These are phyloP conservation scores for Rhogogaster chlorosoma DNA, from an alignment of 2,888 invertebrate genomes.

Conservation along the genomic window DNA sequence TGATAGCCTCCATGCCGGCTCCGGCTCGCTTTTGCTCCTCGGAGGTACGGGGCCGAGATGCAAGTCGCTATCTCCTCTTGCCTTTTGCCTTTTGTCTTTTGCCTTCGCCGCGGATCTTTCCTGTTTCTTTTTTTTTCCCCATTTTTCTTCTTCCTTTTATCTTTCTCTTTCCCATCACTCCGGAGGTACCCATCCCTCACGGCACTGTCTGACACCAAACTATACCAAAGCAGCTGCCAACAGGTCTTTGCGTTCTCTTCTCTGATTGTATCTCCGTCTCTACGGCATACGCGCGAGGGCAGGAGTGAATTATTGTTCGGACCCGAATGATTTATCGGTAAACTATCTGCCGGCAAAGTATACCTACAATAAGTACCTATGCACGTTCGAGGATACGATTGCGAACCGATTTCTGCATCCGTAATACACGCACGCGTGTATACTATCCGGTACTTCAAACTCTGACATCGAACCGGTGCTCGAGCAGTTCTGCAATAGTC, in stretches of 20 bases:
- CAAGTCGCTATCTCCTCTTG: conserved; percentile 8
- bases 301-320: conserved; percentile 68
- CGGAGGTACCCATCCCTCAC: conserved; percentile 34
- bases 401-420: conserved; percentile 25
- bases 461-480: neutral
- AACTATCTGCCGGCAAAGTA: conserved; percentile 50
- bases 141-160: neutral
- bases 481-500: neutral
- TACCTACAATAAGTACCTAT: neutral
- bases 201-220: conserved; percentile 33
- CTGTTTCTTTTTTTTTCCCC: neutral
- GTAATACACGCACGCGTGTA: neutral
- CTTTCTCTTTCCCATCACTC: conserved; percentile 16
- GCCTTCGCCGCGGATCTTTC: conserved; percentile 14
- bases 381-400: neutral
- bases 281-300: conserved; percentile 5
- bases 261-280: conserved; percentile 67
- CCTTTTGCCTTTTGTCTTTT: neutral
- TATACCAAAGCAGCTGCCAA: conserved; percentile 67
- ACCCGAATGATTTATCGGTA: conserved; percentile 64
- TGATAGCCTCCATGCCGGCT: conserved; percentile 62
- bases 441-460: neutral
- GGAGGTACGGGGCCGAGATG: neutral
- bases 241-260: conserved; percentile 67
- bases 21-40: conserved; percentile 40